Conservation (phyloP, 2,113 vertebrate species). For the Pampusana beccarii region DNA sequence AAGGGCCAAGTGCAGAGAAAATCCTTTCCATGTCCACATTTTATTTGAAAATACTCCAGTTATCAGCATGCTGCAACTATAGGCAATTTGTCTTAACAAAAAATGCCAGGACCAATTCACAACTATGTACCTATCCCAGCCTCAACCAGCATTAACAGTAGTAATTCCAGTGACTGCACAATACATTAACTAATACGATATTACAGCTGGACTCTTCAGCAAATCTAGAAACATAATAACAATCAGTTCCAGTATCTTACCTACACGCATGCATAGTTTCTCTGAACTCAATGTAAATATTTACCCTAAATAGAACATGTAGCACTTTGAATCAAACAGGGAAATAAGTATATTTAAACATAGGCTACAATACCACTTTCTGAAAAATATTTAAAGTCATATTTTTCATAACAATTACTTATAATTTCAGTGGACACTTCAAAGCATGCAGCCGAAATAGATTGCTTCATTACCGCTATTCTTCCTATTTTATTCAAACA, state of each 20-base stretch:
- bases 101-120: not conserved
- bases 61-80: not conserved
- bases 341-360: not conserved
- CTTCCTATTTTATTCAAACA: not conserved
- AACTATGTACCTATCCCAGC: not conserved
- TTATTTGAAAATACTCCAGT: not conserved
- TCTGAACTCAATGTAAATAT: not conserved
- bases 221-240: not conserved
- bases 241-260: not conserved
- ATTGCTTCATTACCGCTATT: not conserved
- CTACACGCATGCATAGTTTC: not conserved
- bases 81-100: not conserved
- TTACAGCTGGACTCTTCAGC: not conserved
- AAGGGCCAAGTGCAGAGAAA: not conserved
- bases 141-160: not conserved
- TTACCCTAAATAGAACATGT: not conserved
- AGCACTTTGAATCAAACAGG: not conserved
- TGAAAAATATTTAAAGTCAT: not conserved
- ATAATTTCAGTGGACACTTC: not conserved
- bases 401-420: not conserved
- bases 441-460: not conserved
- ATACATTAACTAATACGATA: not conserved
- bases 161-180: not conserved
- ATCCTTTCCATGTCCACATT: not conserved
- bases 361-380: not conserved